These are phyloP conservation scores for Sebastiscus albofasciatus DNA, from an alignment of 2,797 vertebrate genomes.

Conservation along the genomic window DNA sequence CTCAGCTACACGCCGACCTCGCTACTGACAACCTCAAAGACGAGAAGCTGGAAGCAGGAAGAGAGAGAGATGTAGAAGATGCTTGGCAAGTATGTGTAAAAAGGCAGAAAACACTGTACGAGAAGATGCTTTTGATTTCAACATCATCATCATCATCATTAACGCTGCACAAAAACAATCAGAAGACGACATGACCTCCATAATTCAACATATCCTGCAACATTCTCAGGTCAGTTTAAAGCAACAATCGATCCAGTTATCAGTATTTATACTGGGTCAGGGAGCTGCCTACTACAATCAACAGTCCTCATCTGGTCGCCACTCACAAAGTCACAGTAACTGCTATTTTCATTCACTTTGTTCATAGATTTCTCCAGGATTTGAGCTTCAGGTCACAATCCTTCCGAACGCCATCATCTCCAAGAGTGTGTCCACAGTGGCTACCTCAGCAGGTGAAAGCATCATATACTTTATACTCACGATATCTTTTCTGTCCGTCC, in stretches of 20 bases:
- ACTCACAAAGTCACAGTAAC: background rate
- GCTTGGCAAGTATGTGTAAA: background rate
- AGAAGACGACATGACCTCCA: too few relatives aligned
- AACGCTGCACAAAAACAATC: background rate
- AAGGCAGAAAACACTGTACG: background rate
- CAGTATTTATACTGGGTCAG: background rate
- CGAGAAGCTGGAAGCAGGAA: background rate
- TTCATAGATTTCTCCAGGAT: background rate
- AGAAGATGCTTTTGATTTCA: background rate
- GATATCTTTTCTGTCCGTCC: background rate
- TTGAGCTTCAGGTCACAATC: background rate
- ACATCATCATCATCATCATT: background rate
- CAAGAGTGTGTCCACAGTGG: background rate
- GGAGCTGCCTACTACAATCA: background rate
- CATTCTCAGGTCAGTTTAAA: conserved; percentile 13
- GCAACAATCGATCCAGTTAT: conserved; percentile 1
- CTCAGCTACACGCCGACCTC: background rate
- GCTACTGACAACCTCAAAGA: background rate
- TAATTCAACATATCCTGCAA: background rate
- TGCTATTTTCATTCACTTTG: background rate
- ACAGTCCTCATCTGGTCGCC: background rate
- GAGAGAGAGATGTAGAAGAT: background rate
- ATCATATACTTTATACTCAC: background rate
- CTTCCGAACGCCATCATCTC: background rate
- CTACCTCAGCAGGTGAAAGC: background rate